These are phyloP conservation scores for Cosmia pyralina DNA, from an alignment of 2,888 invertebrate genomes.

Conservation along the genomic window DNA sequence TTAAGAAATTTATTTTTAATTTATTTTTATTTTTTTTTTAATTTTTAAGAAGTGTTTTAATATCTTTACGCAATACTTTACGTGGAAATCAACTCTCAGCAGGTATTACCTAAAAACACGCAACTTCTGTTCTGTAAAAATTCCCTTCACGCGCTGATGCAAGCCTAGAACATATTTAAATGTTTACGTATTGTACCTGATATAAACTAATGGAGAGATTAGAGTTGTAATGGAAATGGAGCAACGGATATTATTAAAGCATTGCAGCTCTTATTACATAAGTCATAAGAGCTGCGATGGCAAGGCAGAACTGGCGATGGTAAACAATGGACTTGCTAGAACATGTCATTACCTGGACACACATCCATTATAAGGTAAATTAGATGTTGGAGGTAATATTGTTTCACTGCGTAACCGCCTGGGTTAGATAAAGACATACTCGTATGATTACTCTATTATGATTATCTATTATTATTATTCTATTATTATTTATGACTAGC, in stretches of 20 bases:
- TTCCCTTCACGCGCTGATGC: constrained; percentile 41
- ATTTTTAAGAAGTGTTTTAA: constrained; percentile 28
- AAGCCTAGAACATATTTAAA: constrained; percentile 33
- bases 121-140: constrained; percentile 46
- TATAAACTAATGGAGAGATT: constrained; percentile 22
- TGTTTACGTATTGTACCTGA: constrained; percentile 30
- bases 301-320: constrained; percentile 9
- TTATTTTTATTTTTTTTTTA: no score
- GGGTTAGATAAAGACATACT: constrained; percentile 2
- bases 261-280: no score
- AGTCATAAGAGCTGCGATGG: constrained; percentile 27
- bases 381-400: constrained; percentile 10
- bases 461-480: no score
- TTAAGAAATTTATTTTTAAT: no score
- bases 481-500: no score
- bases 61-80: constrained; percentile 38
- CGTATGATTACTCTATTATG: no score
- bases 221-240: constrained; percentile 25
- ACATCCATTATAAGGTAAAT: constrained; percentile 26
- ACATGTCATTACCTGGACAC: constrained; percentile 40
- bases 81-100: constrained; percentile 31
- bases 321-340: constrained; percentile 25
- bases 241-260: constrained; percentile 16
- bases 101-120: constrained; percentile 32
- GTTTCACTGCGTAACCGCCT: neutral